These are phyloP conservation scores for Mylabris sibirica DNA, from an alignment of 2,888 invertebrate genomes.

Conservation along the genomic window DNA sequence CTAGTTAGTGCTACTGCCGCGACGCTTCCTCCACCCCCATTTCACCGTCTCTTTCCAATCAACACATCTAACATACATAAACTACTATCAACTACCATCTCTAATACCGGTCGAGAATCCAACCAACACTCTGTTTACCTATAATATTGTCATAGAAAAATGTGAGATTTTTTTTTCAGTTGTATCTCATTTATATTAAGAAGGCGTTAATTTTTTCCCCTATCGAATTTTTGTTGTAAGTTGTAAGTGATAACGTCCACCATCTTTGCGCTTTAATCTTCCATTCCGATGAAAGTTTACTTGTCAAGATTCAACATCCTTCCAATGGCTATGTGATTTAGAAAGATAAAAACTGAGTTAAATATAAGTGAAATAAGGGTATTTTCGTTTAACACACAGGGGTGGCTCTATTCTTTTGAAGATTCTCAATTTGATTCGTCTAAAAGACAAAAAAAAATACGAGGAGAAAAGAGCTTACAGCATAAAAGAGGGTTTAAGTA, in stretches of 20 bases:
- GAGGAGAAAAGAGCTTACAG: not conserved
- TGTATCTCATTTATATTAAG: not conserved
- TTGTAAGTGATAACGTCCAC: not conserved
- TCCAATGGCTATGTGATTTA: slow-evolving; percentile 52
- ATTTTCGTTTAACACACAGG: slow-evolving; percentile 45
- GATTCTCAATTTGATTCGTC: slow-evolving; percentile 59
- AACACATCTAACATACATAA: not conserved
- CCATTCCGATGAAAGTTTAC: slow-evolving; percentile 51
- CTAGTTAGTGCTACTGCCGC: slow-evolving; percentile 58
- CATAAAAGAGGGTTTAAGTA: slow-evolving; percentile 55
- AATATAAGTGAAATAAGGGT: slow-evolving; percentile 60
- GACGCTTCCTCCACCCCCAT: slow-evolving; percentile 27
- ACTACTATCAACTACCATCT: not conserved
- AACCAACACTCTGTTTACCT: slow-evolving; percentile 34
- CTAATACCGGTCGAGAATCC: slow-evolving; percentile 18
- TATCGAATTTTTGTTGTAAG: not conserved
- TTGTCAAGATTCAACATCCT: slow-evolving; percentile 51
- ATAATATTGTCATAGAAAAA: slow-evolving; percentile 13
- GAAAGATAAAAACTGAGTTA: slow-evolving; percentile 57
- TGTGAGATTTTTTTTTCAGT: slow-evolving; percentile 31
- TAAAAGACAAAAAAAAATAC: not conserved
- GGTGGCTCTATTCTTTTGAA: slow-evolving; percentile 56
- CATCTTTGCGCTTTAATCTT: slow-evolving; percentile 50
- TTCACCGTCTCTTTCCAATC: slow-evolving; percentile 7
- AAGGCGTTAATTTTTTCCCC: not conserved